Evolutionary conservation across 2,888 invertebrate species (phyloP).

Genomic region (Ormyrus pomaceus): DNA sequence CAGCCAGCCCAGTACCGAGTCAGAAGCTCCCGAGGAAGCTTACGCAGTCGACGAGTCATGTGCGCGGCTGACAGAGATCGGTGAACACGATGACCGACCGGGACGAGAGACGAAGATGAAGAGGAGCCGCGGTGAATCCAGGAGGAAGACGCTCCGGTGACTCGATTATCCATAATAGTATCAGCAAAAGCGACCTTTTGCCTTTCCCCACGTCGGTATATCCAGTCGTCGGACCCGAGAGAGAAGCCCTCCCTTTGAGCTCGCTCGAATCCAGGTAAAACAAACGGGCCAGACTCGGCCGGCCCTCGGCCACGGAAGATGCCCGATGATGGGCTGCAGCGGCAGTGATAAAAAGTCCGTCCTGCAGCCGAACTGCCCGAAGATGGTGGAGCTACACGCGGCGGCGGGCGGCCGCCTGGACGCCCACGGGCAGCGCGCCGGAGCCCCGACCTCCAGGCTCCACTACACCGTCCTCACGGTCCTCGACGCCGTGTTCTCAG

Average conservation of each 20-base stretch:
- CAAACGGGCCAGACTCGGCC: not conserved
- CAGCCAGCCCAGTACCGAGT: conserved; percentile 69
- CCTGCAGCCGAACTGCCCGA: conserved; percentile 60
- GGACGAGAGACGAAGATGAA: not conserved
- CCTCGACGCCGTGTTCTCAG: conserved; percentile 85
- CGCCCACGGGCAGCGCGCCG: not conserved
- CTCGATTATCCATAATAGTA: conserved; percentile 12
- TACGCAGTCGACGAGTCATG: not conserved
- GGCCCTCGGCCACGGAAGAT: conserved; percentile 11
- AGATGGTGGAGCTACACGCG: conserved; percentile 79
- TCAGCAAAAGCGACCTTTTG: too few relatives aligned
- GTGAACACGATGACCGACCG: not conserved
- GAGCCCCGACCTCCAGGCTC: conserved; percentile 60
- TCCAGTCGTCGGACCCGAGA: too few relatives aligned
- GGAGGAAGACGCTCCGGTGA: conserved; percentile 18
- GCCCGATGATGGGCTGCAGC: conserved; percentile 39
- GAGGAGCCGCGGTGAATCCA: conserved; percentile 29
- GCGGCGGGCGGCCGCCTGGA: conserved; percentile 76
- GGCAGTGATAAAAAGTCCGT: conserved; percentile 37
- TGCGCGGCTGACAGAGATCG: not conserved
- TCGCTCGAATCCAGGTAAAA: not conserved
- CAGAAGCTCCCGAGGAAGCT: conserved; percentile 63
- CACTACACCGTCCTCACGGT: conserved; percentile 80
- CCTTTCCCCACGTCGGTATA: too few relatives aligned
- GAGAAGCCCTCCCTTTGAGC: too few relatives aligned